These are phyloP conservation scores for Pristionchus japonicus DNA, from an alignment of 2,888 invertebrate species.

Conservation along the genomic window DNA sequence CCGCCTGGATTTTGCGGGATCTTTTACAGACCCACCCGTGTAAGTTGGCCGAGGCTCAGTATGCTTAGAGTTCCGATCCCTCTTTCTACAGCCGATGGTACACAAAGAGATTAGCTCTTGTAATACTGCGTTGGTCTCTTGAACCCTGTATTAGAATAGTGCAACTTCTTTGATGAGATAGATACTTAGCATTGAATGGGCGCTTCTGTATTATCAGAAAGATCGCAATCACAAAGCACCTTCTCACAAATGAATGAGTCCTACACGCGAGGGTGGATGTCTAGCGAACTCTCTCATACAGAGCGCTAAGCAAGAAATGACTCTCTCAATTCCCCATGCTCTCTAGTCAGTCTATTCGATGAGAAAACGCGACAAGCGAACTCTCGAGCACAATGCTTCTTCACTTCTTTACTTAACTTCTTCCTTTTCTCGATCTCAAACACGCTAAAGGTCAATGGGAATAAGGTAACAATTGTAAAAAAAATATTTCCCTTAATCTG, in stretches of 20 bases:
- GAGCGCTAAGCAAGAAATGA: neutral
- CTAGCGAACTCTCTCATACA: neutral
- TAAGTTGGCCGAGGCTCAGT: neutral
- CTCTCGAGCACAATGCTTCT: neutral
- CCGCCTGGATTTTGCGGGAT: neutral
- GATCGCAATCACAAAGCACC: no score
- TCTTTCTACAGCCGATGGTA: no score
- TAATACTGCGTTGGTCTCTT: neutral
- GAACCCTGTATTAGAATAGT: neutral
- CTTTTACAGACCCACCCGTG: neutral
- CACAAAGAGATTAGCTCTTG: no score
- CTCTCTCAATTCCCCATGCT: neutral
- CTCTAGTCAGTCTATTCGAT: neutral
- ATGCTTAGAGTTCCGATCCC: neutral
- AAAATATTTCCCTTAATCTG: neutral
- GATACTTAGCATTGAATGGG: no score
- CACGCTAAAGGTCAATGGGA: neutral
- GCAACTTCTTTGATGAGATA: neutral
- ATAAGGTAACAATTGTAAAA: no score
- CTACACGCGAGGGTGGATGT: neutral
- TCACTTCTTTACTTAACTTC: no score
- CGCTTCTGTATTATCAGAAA: no score
- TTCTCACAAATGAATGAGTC: neutral
- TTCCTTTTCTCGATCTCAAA: no score
- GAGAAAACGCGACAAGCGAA: neutral